Conservation (phyloP, 2,797 vertebrate genomes). For the Oreochromis grahami region DNA sequence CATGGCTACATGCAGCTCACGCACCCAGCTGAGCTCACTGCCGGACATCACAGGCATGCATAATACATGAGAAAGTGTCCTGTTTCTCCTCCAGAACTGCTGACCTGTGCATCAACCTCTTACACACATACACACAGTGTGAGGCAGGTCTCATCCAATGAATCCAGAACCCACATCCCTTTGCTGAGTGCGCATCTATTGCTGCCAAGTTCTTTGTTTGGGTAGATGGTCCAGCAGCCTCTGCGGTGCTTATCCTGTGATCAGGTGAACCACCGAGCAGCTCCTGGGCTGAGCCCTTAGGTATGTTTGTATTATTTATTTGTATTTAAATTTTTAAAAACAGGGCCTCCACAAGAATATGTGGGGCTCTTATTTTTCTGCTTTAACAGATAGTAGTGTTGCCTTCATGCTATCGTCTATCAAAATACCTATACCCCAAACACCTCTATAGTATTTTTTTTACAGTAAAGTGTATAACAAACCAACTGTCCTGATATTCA, state of each 20-base stretch:
- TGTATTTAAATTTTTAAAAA: background rate
- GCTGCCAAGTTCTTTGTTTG: constrained; percentile 34
- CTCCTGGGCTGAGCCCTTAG: background rate
- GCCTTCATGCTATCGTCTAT: background rate
- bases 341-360: background rate
- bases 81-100: constrained; percentile 69
- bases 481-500: background rate
- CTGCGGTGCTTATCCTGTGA: background rate
- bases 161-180: constrained; percentile 14
- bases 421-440: background rate
- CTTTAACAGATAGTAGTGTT: background rate
- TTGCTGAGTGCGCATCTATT: constrained; percentile 50
- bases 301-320: background rate
- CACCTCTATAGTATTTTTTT: background rate
- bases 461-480: background rate
- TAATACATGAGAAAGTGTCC: constrained; percentile 67
- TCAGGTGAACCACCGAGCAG: background rate
- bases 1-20: background rate
- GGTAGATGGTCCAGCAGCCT: background rate
- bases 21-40: background rate
- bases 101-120: constrained; percentile 44
- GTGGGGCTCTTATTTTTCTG: background rate
- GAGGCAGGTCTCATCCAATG: constrained; percentile 21
- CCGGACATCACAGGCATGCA: constrained; percentile 44
- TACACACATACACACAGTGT: constrained; percentile 1